phyloP scores from a whole-genome alignment of 53 echinoderm and acorn worm species.

The Antedon mediterranea region DNA sequence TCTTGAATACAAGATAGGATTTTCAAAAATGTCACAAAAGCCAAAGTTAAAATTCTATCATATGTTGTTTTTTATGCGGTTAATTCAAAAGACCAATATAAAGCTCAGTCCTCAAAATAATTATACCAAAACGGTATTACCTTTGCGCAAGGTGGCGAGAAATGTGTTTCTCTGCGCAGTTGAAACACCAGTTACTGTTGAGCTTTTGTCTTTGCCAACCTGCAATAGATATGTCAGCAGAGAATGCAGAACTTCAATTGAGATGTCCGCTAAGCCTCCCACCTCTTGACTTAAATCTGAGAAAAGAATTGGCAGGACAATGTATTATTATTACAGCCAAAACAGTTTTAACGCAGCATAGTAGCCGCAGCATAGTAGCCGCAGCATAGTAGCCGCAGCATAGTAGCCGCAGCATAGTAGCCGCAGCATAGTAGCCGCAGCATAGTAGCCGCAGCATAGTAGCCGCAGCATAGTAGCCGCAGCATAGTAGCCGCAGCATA shows the following conservation, averaged over 20 bases:
- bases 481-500: too few relatives aligned
- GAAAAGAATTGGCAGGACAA: not conserved
- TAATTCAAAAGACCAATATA: not conserved
- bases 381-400: too few relatives aligned
- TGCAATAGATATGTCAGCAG: constrained; percentile 70
- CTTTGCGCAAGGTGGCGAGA: constrained; percentile 85
- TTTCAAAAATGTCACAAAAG: too few relatives aligned
- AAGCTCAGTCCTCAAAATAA: not conserved
- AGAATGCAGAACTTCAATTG: constrained; percentile 81
- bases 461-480: too few relatives aligned
- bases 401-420: too few relatives aligned
- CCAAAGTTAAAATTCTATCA: too few relatives aligned
- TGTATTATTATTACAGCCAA: too few relatives aligned
- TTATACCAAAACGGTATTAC: constrained; percentile 12
- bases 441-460: too few relatives aligned
- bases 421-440: too few relatives aligned
- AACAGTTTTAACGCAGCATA: too few relatives aligned
- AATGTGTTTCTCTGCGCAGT: constrained; percentile 62
- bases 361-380: too few relatives aligned
- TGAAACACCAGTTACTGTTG: constrained; percentile 34
- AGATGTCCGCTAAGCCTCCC: constrained; percentile 69
- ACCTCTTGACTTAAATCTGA: constrained; percentile 74
- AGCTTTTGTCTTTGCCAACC: constrained; percentile 45
- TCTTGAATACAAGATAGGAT: too few relatives aligned
- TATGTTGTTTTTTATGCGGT: not conserved